phyloP scores from a whole-genome alignment of 1,140 invertebrate genomes.

The Schlechtendalia chinensis region DNA sequence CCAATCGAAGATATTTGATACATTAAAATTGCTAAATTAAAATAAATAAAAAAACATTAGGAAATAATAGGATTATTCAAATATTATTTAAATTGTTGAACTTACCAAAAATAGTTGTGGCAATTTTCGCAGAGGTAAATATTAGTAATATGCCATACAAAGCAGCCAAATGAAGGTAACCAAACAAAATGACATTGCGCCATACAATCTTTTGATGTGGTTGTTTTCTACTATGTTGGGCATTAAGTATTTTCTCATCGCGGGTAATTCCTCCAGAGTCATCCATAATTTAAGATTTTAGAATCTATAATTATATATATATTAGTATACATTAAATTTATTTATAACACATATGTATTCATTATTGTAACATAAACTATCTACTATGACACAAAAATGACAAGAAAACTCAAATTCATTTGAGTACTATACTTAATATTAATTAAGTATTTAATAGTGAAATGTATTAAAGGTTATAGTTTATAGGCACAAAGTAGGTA shows the following conservation, averaged over 20 bases:
- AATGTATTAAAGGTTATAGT: neutral
- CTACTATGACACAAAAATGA: neutral
- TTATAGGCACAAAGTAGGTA: neutral
- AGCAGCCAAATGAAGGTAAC: slow-evolving; percentile 68
- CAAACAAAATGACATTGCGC: slow-evolving; percentile 86
- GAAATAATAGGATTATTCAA: neutral
- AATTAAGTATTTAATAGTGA: neutral
- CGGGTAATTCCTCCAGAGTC: neutral
- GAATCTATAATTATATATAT: neutral
- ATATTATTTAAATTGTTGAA: slow-evolving; percentile 51
- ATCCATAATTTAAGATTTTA: slow-evolving; percentile 15
- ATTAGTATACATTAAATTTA: neutral
- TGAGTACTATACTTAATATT: neutral
- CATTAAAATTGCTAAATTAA: slow-evolving; percentile 57
- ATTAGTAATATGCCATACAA: slow-evolving; percentile 71
- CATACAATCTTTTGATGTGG: slow-evolving; percentile 66
- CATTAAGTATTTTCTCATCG: neutral
- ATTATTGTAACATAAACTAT: too few species aligned
- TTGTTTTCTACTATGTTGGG: neutral
- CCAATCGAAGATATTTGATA: slow-evolving; percentile 74
- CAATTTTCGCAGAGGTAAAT: slow-evolving; percentile 61
- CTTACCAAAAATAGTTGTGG: slow-evolving; percentile 72
- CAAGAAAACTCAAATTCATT: neutral
- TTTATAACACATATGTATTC: neutral
- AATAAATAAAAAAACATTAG: slow-evolving; percentile 1